Percentiles rank a stretch among this genome's conserved stretches.
These are phyloP conservation scores for Apogon hyalosoma DNA, from an alignment of 2,797 vertebrate genomes.

Conservation along the genomic window DNA sequence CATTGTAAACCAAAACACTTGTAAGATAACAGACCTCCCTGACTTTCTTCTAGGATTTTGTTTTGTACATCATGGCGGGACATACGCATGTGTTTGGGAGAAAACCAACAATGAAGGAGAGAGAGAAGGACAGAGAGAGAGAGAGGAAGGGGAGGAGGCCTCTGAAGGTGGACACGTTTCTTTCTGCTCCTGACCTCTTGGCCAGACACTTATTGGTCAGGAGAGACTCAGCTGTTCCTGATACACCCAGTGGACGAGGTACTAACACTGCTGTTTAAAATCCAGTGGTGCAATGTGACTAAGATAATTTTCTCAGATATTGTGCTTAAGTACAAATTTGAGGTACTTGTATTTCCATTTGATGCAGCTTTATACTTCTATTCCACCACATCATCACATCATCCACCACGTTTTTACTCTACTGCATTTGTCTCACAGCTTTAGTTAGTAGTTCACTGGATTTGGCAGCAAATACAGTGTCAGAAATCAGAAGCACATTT, in stretches of 20 bases:
- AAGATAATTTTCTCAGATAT: too few species aligned
- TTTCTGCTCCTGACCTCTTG: conserved; percentile 91
- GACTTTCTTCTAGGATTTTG: conserved; percentile 88
- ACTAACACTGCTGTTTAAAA: conserved; percentile 7
- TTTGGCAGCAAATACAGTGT: too few species aligned
- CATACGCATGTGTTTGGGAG: conserved; percentile 92
- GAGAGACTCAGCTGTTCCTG: conserved; percentile 83
- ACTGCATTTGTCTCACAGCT: too few species aligned
- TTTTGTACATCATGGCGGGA: conserved; percentile 93
- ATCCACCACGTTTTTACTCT: too few species aligned
- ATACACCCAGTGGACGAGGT: conserved; percentile 81
- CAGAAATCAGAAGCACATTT: too few species aligned
- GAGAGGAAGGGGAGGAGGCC: conserved; percentile 87
- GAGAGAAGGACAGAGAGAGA: conserved; percentile 87
- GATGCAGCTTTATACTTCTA: too few species aligned
- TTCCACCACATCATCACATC: too few species aligned
- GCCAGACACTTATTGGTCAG: conserved; percentile 88
- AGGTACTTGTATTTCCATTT: neutral
- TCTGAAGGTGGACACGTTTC: conserved; percentile 92
- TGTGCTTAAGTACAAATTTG: too few species aligned
- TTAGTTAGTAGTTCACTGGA: too few species aligned
- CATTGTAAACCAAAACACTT: conserved; percentile 62
- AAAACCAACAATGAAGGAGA: conserved; percentile 86
- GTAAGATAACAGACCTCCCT: conserved; percentile 81
- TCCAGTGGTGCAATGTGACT: too few species aligned